Evolutionary conservation across 2,888 invertebrate species (phyloP), one percentile per base, ranked within the genome.

Genomic region (Hermaeophaga mercurialis): DNA sequence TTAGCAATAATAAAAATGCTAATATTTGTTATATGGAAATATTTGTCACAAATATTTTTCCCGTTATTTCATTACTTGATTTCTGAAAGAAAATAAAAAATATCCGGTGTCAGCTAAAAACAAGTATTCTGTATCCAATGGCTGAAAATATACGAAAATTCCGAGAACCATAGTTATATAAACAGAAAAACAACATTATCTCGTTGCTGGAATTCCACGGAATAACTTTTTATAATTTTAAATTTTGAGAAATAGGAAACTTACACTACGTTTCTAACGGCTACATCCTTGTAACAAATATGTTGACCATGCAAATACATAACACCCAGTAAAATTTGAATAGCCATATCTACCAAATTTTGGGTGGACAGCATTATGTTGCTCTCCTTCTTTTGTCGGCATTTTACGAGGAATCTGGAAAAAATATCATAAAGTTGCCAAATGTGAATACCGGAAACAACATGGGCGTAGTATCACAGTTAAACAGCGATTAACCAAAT

Each of bases 201-300:
- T 12, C 3, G 33, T 33, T 33, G 33, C 33, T 33, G 2, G 8
- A 26, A 7, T 33, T 33, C 33, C 7, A 33, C 3, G 12, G 19
- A 44, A 11, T 17, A 8, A 26, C 1, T 54, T 46, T 41, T 53
- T n/a, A 48, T 34, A 19, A 28, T 7, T 26, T 26, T 26, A 33
- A 6, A 12, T 5, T 5, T 33, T 33, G 4, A 34, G 41, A 14
- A 50, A 38, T 12, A 15, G 11, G 52, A 19, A 33, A 70, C 91
- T 88, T 85, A 93, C 92, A 94, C 86, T 79, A 94, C 94, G 79
- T 95, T 96, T 73, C 96, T 87, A 31, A 93, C 85, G 6, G 96
- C 94, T 56, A 96, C 83, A 75, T 96, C 96, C 75, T 90, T 88
- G 76, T 96, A 96, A 60, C 95, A 84, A 54, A 96, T 83, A 56